Conservation (phyloP, 2,797 vertebrate genomes). For the Enteromius radiatus region DNA sequence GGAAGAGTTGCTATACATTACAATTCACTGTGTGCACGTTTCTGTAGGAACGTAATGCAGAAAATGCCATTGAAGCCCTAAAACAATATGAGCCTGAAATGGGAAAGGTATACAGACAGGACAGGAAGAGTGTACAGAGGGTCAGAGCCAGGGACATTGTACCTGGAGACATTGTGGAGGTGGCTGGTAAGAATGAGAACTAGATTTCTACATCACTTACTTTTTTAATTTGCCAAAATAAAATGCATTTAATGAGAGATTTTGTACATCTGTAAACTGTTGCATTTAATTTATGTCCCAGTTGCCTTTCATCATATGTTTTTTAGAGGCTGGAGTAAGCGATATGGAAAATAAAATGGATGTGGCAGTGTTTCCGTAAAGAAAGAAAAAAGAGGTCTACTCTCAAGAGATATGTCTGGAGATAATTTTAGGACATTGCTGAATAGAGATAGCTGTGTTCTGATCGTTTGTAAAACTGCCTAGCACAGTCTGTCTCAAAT, state of each 20-base stretch:
- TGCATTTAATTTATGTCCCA: neutral
- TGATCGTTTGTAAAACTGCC: slow-evolving; percentile 62
- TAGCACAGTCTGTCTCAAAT: slow-evolving; percentile 43
- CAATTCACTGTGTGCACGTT: neutral
- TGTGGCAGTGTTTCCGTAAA: neutral
- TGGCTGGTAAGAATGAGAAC: slow-evolving; percentile 71
- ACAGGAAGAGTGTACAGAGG: slow-evolving; percentile 81
- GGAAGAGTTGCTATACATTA: neutral
- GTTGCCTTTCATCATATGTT: neutral
- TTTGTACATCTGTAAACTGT: neutral
- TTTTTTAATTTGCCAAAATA: neutral
- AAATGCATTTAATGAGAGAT: neutral
- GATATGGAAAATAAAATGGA: neutral
- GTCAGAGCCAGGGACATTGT: slow-evolving; percentile 80
- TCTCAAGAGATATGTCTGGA: slow-evolving; percentile 8
- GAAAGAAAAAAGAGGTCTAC: neutral
- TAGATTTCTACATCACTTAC: neutral
- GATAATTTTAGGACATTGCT: slow-evolving; percentile 47
- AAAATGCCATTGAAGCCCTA: slow-evolving; percentile 81
- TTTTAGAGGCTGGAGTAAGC: neutral
- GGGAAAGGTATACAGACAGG: slow-evolving; percentile 83
- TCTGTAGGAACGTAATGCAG: slow-evolving; percentile 79
- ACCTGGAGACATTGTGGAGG: slow-evolving; percentile 82
- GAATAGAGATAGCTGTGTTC: slow-evolving; percentile 32
- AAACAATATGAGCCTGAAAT: slow-evolving; percentile 84